Conservation (phyloP, 1,140 invertebrate species). For the Drosophila sechellia region DNA sequence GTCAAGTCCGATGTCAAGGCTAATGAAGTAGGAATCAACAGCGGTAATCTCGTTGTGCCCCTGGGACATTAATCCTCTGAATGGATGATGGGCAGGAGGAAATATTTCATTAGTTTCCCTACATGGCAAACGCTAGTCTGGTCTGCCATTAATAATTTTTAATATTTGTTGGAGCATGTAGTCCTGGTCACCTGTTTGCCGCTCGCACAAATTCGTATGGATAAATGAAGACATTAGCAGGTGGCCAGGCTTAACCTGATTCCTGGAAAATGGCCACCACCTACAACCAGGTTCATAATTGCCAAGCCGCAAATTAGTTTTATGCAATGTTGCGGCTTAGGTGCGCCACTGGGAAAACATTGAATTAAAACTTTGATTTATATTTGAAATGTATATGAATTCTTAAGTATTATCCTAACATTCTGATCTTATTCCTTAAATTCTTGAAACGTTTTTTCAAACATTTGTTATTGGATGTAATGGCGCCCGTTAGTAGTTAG, state of each 20-base stretch:
- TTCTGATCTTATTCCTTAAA: too few species aligned
- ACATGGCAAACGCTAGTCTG: background rate
- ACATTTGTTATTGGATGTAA: background rate
- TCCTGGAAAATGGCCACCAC: background rate
- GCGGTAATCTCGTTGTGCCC: slow-evolving; percentile 38
- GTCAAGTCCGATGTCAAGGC: slow-evolving; percentile 64
- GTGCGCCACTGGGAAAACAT: slow-evolving; percentile 9
- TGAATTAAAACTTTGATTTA: background rate
- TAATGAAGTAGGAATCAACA: slow-evolving; percentile 72
- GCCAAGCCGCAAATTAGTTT: slow-evolving; percentile 78
- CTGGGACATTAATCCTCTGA: slow-evolving; percentile 21
- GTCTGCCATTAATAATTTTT: slow-evolving; percentile 8
- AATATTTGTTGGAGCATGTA: slow-evolving; percentile 21
- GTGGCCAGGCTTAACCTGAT: slow-evolving; percentile 9
- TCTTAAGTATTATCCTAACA: too few species aligned
- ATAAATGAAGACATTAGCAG: slow-evolving; percentile 61
- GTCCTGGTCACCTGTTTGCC: slow-evolving; percentile 42
- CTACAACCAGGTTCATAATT: slow-evolving; percentile 36
- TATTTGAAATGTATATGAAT: background rate
- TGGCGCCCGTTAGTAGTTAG: background rate
- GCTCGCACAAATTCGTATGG: slow-evolving; percentile 38
- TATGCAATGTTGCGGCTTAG: slow-evolving; percentile 43
- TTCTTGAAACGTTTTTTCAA: too few species aligned
- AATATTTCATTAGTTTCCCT: slow-evolving; percentile 33
- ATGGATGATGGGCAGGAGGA: background rate